Percentiles rank a stretch among this genome's conserved stretches.
Evolutionary conservation across 2,113 vertebrate genomes (phyloP).

Genomic region (Saguinus imperator): DNA sequence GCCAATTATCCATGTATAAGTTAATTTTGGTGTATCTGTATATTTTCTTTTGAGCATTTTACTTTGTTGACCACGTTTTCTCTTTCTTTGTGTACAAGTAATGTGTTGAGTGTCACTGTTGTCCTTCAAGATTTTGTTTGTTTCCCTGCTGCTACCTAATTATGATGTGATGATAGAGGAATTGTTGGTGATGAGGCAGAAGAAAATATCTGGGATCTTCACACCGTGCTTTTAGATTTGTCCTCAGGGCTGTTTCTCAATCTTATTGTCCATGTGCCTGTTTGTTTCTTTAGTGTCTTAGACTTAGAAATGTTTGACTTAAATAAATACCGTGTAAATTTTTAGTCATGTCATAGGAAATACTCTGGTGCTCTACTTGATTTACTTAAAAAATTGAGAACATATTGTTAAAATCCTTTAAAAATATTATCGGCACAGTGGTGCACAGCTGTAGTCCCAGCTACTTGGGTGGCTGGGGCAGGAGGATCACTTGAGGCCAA

Average conservation of each 20-base stretch:
- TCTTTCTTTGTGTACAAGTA: not conserved
- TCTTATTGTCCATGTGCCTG: not conserved
- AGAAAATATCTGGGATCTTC: not conserved
- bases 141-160: not conserved
- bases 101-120: not conserved
- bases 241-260: not conserved
- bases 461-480: not conserved
- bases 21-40: not conserved
- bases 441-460: not conserved
- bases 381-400: slow-evolving; percentile 11
- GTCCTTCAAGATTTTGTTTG: not conserved
- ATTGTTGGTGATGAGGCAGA: not conserved
- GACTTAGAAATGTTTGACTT: not conserved
- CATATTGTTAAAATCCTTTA: not conserved
- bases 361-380: not conserved
- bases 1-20: not conserved
- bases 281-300: not conserved
- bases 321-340: not conserved
- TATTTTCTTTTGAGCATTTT: not conserved
- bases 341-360: not conserved
- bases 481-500: not conserved
- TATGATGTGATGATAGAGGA: no score
- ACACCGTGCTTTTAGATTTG: not conserved
- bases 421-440: not conserved
- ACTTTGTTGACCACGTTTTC: not conserved